phyloP scores from a whole-genome alignment of 2,113 vertebrate genomes.

The Psephotus haematonotus region DNA sequence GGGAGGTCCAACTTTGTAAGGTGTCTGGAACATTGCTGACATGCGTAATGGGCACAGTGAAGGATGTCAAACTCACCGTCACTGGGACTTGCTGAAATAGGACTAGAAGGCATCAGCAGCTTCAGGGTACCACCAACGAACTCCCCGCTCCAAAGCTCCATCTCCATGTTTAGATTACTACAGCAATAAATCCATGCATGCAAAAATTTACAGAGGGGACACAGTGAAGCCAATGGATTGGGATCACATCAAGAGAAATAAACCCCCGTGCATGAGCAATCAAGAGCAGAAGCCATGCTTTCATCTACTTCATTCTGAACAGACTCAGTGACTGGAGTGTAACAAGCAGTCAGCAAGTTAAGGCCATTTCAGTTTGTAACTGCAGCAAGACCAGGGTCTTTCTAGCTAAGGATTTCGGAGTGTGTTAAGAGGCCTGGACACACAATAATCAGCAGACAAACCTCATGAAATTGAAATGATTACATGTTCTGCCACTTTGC shows the following conservation, averaged over 20 bases:
- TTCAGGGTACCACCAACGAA: not conserved
- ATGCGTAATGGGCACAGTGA: not conserved
- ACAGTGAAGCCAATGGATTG: not conserved
- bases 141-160: not conserved
- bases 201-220: not conserved
- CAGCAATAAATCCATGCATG: not conserved
- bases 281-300: not conserved
- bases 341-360: not conserved
- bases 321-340: not conserved
- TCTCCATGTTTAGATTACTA: not conserved
- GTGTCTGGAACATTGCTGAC: not conserved
- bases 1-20: not conserved
- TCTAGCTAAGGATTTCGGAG: not conserved
- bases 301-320: not conserved
- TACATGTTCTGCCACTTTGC: not conserved
- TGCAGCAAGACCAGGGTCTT: not conserved
- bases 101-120: not conserved
- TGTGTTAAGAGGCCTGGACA: not conserved
- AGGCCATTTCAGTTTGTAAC: not conserved
- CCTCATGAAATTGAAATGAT: not conserved
- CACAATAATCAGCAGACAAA: not conserved
- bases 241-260: not conserved
- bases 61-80: not conserved
- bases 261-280: not conserved
- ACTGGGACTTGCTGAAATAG: not conserved